Base-by-base conservation (phyloP, 1,140 invertebrate genomes). In the Hyles vespertilio region DNA sequence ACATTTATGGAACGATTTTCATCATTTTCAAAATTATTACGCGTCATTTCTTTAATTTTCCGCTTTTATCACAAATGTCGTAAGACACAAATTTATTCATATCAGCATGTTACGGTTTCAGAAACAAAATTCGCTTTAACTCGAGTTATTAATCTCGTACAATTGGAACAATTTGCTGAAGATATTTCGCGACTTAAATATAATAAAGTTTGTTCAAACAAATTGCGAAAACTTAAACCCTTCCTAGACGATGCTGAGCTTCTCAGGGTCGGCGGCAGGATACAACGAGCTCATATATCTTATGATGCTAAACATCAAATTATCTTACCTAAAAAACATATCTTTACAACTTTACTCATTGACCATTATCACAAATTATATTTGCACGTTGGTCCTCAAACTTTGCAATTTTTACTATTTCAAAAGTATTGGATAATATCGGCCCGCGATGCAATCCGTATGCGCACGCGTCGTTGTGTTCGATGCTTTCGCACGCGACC, bases 241-340 rank as follows among this genome's bases (percentile, higher is more conserved):
- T 47, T 47, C 46, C 0, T 47, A 47, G 46, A 44, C 43, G 5
- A 55, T 33, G 51, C 32, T 5, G 6, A 40, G 5, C 48, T 62
- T 40, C 55, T n/a, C n/a, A n/a, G 60, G 50, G 61, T 63, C 34
- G 61, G 61, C 22, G 61, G 51, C 22, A 53, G 59, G n/a, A 33
- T 51, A 3, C 11, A 45, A 40, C 9, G 36, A 22, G 9, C 60
- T 9, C 11, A 57, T 12, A 4, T 62, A 7, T 12, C 58, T 3
- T 59, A 53, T 32, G 51, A 59, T 47, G 40, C 58, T 10, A 45
- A 48, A 22, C 58, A 59, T 48, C 58, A 45, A 44, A 53, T 59
- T 33, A 9, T 59, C 3, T 49, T 59, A 40, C 58, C 58, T 2
- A 52, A 52, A 36, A 45, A 32, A 44, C 51, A 54, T 59, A n/a